Evolutionary conservation across 1,140 invertebrate species (phyloP).

Genomic region (Drusus annulatus): DNA sequence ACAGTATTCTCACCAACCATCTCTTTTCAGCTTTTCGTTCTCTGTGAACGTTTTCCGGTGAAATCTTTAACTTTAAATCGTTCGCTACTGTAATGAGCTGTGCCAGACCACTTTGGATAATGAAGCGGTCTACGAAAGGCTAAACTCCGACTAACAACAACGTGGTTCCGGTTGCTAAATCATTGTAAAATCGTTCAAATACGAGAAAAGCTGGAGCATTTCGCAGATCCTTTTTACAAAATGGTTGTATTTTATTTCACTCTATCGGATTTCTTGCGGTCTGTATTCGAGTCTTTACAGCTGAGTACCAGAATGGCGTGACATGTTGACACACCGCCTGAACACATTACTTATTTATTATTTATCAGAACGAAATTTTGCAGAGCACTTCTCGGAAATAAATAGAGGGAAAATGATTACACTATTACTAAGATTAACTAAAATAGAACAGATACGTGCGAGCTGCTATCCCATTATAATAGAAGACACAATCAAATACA

Average conservation of each 20-base stretch:
- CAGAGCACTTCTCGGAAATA: constrained; percentile 26
- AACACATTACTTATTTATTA: constrained; percentile 40
- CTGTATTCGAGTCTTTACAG: not conserved
- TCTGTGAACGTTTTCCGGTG: not conserved
- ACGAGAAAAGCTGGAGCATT: not conserved
- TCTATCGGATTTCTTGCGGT: not conserved
- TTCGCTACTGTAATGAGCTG: constrained; percentile 25
- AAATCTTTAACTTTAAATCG: constrained; percentile 20
- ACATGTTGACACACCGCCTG: constrained; percentile 40
- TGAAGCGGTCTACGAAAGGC: constrained; percentile 14
- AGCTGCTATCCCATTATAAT: too few relatives aligned
- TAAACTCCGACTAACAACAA: not conserved
- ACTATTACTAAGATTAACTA: constrained; percentile 17
- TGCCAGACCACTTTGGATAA: constrained; percentile 21
- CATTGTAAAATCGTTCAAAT: not conserved
- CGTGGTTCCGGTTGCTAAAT: not conserved
- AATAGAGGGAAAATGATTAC: constrained; percentile 6
- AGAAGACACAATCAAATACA: too few relatives aligned
- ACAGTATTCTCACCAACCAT: too few relatives aligned
- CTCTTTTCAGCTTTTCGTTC: not conserved
- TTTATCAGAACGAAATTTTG: constrained; percentile 33
- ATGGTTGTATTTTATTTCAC: constrained; percentile 8
- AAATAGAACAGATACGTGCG: not conserved
- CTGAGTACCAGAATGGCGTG: constrained; percentile 26
- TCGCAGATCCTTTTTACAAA: not conserved